Conservation (phyloP, 2,888 invertebrate genomes). For the Andrena camellia region DNA sequence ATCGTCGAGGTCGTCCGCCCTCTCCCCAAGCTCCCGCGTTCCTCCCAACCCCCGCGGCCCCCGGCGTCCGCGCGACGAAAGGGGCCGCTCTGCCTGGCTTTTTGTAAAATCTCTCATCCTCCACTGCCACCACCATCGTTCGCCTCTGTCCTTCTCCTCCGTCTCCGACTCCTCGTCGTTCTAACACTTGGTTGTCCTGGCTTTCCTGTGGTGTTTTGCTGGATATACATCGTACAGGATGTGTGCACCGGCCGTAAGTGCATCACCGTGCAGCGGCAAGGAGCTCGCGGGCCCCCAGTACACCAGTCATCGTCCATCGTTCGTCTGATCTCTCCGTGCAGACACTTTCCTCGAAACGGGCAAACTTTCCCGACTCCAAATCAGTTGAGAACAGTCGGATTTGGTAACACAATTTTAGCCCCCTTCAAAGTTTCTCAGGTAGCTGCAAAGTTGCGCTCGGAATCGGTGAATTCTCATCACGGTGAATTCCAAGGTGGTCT, state of each 20-base stretch:
- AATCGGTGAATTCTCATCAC: neutral
- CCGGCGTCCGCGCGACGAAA: conserved; percentile 62
- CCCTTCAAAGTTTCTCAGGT: neutral
- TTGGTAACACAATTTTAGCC: neutral
- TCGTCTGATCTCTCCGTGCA: no score
- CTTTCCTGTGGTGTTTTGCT: conserved; percentile 68
- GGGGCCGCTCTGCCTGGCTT: conserved; percentile 71
- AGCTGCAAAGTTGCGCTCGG: neutral
- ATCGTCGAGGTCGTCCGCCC: conserved; percentile 79
- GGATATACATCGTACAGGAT: conserved; percentile 50
- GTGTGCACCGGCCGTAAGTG: conserved; percentile 41
- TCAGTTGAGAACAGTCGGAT: conserved; percentile 4
- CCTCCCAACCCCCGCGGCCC: conserved; percentile 45
- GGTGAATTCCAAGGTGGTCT: neutral
- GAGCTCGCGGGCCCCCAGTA: conserved; percentile 15
- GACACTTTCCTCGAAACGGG: neutral
- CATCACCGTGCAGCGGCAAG: conserved; percentile 26
- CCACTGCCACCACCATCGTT: conserved; percentile 55
- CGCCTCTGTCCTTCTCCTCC: conserved; percentile 55
- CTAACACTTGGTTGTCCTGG: conserved; percentile 64
- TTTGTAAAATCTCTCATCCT: conserved; percentile 64
- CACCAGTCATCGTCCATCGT: neutral
- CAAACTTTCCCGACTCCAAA: neutral
- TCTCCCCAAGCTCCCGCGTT: conserved; percentile 46
- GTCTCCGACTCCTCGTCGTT: conserved; percentile 44